phyloP scores from a whole-genome alignment of 2,888 invertebrate genomes.

The Ormyrus labotus region DNA sequence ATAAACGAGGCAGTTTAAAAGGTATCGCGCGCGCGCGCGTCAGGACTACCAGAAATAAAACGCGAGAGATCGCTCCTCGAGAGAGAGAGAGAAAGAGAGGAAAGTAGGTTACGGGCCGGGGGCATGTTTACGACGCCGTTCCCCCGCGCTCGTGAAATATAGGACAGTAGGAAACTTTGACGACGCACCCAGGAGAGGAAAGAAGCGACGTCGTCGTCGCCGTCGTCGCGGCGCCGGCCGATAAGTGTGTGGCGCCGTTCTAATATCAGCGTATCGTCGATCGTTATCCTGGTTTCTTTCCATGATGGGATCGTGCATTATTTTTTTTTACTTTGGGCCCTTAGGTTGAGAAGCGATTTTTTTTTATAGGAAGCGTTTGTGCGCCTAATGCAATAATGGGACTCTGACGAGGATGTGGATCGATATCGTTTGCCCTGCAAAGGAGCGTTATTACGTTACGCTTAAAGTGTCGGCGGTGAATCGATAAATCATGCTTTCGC shows the following conservation, averaged over 20 bases:
- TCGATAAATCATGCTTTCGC: too few species aligned
- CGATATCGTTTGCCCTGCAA: too few species aligned
- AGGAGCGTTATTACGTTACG: too few species aligned
- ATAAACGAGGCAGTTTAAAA: background rate
- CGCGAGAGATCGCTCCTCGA: background rate
- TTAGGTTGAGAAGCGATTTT: background rate
- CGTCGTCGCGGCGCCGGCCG: slow-evolving; percentile 5
- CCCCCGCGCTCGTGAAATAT: slow-evolving; percentile 7
- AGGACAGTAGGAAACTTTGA: background rate
- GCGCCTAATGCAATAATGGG: too few species aligned
- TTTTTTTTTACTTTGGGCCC: background rate
- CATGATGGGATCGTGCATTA: background rate
- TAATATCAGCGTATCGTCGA: background rate
- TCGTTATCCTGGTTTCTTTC: too few species aligned
- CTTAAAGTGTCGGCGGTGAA: too few species aligned
- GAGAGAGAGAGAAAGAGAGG: background rate
- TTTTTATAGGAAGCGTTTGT: too few species aligned
- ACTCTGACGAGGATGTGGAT: too few species aligned
- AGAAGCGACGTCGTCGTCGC: background rate
- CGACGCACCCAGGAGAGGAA: slow-evolving; percentile 36
- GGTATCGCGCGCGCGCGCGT: background rate
- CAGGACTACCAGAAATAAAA: background rate
- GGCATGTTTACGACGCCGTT: slow-evolving; percentile 34
- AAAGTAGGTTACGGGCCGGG: slow-evolving; percentile 29
- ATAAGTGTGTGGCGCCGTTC: background rate